phyloP scores from a whole-genome alignment of 1,140 invertebrate genomes.

The Psix sp. region DNA sequence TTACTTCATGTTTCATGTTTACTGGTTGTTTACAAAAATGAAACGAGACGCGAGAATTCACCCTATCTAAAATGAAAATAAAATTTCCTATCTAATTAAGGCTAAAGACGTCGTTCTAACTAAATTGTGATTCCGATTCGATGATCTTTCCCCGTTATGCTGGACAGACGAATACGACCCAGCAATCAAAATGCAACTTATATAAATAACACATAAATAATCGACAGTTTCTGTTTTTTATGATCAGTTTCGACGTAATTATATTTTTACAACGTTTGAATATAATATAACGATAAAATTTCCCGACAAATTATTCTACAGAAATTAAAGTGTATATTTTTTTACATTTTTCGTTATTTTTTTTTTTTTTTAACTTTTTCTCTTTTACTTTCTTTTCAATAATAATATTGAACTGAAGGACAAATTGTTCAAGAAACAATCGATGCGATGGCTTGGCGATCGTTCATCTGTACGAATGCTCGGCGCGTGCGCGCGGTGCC shows the following conservation, averaged over 20 bases:
- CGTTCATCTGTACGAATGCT: slow-evolving; percentile 41
- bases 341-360: slow-evolving; percentile 18
- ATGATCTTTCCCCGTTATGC: slow-evolving; percentile 49
- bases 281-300: too few relatives aligned
- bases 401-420: not conserved
- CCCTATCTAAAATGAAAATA: slow-evolving; percentile 74
- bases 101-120: slow-evolving; percentile 69
- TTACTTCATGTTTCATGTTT: slow-evolving; percentile 65
- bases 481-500: slow-evolving; percentile 43
- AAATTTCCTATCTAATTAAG: slow-evolving; percentile 75
- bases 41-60: slow-evolving; percentile 72
- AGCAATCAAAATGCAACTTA: slow-evolving; percentile 4
- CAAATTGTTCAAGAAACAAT: slow-evolving; percentile 25
- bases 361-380: slow-evolving; percentile 21
- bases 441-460: slow-evolving; percentile 46
- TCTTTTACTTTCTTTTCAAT: slow-evolving; percentile 8
- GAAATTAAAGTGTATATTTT: slow-evolving; percentile 4
- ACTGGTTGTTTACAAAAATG: slow-evolving; percentile 73
- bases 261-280: slow-evolving; percentile 1
- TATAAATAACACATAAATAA: slow-evolving; percentile 1
- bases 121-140: slow-evolving; percentile 66
- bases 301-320: slow-evolving; percentile 1
- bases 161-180: slow-evolving; percentile 53
- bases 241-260: not conserved
- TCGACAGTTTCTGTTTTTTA: not conserved